Conservation (phyloP, 2,888 invertebrate genomes). For the Schizotus pectinicornis region DNA sequence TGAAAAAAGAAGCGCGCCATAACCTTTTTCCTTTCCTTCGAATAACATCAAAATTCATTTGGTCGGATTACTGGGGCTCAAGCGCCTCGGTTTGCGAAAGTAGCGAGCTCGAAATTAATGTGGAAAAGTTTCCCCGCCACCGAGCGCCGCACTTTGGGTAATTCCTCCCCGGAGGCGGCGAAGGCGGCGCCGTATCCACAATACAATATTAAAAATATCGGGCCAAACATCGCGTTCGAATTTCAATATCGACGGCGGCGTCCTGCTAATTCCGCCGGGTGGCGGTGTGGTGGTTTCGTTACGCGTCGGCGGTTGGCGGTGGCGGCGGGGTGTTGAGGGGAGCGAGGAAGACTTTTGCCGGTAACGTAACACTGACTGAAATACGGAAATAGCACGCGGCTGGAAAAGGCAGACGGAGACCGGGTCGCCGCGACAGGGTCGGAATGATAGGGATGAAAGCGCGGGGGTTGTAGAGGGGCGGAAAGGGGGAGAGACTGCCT, state of each 20-base stretch:
- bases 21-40: no score
- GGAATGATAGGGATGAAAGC: background rate
- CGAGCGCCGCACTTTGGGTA: no score
- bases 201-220: no score
- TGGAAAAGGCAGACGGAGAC: slow-evolving; percentile 12
- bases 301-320: slow-evolving; percentile 6
- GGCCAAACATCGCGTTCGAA: background rate
- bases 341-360: background rate
- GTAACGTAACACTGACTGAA: slow-evolving; percentile 9
- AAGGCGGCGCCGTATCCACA: no score
- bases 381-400: slow-evolving; percentile 12
- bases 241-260: slow-evolving; percentile 6
- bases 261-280: slow-evolving; percentile 6
- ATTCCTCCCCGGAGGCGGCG: no score
- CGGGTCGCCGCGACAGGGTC: background rate
- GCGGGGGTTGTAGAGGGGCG: background rate
- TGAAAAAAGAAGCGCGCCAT: no score
- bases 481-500: slow-evolving; percentile 1
- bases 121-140: no score
- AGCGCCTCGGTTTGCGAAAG: no score
- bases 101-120: no score
- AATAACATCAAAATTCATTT: no score
- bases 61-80: no score
- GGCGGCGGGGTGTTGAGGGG: background rate
- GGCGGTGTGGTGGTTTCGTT: slow-evolving; percentile 12